Evolutionary conservation across 2,113 vertebrate species (phyloP), one percentile per base, ranked within the genome.

Genomic region (Pimephales promelas): DNA sequence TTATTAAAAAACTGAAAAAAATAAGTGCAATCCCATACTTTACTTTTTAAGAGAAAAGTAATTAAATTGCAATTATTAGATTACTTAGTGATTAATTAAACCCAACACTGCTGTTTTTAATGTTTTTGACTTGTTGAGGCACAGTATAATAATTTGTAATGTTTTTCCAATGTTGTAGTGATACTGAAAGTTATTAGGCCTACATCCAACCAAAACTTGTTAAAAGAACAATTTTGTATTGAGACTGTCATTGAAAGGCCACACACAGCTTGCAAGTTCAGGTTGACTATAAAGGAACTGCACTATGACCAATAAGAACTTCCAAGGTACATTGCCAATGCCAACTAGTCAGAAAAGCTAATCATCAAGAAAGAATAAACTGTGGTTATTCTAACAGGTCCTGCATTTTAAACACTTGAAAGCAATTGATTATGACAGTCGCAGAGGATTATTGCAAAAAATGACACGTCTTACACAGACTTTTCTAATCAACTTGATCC

Each of bases 401-500:
- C 10, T 45, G 13, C 18, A 20, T 18, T 57, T 56, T 40, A 59
- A 61, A 61, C 34, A 36, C 54, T 26, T 45, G 36, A 16, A 40
- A 26, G 5, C 10, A 57, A 56, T 9, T 77, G 34, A 59, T 43
- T 77, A 36, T 56, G 49, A 75, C 49, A 28, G 13, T 78, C 18
- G 31, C 9, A 45, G n/a, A 45, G 14, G 56, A 45, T 59, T 61
- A 61, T 45, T 45, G 9, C 36, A 78, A 45, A 43, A 61, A 59
- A 78, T 61, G 3, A 24, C 54, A n/a, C 34, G 11, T 10, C 24
- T 77, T 77, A 45, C 36, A 40, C 22, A 78, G 76, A 20, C 76
- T 62, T 61, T 61, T 43, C 56, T 78, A 78, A 78, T 78, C 56
- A 61, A 78, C 36, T 72, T 72, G 20, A 45, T 47, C 45, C 68